Percentiles rank a stretch among this genome's conserved stretches.
phyloP scores from a whole-genome alignment of 2,888 invertebrate species.

The Ecdyonurus torrentis region DNA sequence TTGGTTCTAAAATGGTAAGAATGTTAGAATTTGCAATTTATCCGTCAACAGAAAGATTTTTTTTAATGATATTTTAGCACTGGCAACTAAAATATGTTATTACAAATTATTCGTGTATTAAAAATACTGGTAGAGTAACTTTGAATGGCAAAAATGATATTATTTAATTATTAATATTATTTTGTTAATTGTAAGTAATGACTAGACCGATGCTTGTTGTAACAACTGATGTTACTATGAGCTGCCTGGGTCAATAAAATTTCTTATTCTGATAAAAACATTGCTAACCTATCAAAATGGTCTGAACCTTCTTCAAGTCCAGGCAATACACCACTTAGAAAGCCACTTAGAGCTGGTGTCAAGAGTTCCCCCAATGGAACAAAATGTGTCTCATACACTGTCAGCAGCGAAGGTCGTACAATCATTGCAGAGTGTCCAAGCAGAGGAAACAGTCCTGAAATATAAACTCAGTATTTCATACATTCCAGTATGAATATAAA shows the following conservation, averaged over 20 bases:
- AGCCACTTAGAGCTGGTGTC: conserved; percentile 68
- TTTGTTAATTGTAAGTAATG: too few relatives aligned
- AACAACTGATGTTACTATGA: too few relatives aligned
- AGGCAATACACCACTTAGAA: conserved; percentile 74
- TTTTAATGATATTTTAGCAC: too few relatives aligned
- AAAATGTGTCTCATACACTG: conserved; percentile 76
- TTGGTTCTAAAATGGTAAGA: conserved; percentile 34
- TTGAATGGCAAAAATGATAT: not conserved
- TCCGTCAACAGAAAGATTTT: too few relatives aligned
- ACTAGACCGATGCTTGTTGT: too few relatives aligned
- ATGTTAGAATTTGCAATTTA: too few relatives aligned
- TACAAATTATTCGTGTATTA: not conserved
- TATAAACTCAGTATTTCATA: conserved; percentile 16
- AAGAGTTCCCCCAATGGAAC: conserved; percentile 60
- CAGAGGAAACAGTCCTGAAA: conserved; percentile 66
- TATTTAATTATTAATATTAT: too few relatives aligned
- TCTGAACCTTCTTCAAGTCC: conserved; percentile 75
- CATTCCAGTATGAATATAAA: not conserved
- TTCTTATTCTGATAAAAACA: conserved; percentile 17
- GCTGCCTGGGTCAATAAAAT: too few relatives aligned
- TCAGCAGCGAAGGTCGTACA: conserved; percentile 63
- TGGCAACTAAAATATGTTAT: conserved; percentile 8
- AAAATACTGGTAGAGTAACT: not conserved
- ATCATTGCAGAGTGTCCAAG: conserved; percentile 79
- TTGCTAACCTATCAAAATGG: conserved; percentile 62